Conservation (phyloP, 64 coral and sea anemone species). For the Pachyseris speciosa region DNA sequence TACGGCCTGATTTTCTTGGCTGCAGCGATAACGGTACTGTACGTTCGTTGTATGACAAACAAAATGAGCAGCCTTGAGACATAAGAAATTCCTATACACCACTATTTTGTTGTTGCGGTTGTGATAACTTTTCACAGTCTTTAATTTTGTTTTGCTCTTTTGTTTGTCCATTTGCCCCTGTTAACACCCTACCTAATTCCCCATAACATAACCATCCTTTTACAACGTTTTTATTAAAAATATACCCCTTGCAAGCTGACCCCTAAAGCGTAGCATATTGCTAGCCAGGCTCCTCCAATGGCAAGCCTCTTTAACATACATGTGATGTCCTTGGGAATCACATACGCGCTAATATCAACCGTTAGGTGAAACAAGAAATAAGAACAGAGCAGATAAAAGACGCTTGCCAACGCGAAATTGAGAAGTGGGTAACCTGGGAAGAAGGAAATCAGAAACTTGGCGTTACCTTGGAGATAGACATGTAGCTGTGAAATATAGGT, state of each 20-base stretch:
- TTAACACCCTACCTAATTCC: too few species aligned
- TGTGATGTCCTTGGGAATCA: slow-evolving; percentile 67
- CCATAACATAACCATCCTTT: background rate
- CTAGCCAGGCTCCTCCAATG: slow-evolving; percentile 45
- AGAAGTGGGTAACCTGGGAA: slow-evolving; percentile 79
- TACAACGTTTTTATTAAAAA: background rate
- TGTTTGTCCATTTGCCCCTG: too few species aligned
- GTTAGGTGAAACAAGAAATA: slow-evolving; percentile 84
- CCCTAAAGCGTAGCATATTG: slow-evolving; percentile 33
- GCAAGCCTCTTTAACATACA: slow-evolving; percentile 36
- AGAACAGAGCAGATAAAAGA: slow-evolving; percentile 80
- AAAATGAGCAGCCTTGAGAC: too few species aligned
- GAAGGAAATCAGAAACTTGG: slow-evolving; percentile 76
- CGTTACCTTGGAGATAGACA: slow-evolving; percentile 84
- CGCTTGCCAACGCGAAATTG: slow-evolving; percentile 74
- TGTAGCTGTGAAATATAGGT: slow-evolving; percentile 92
- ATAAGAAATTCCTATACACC: too few species aligned
- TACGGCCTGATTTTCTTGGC: too few species aligned
- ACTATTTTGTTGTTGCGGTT: too few species aligned
- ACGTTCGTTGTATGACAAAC: too few species aligned
- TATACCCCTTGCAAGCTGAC: background rate
- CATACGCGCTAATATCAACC: slow-evolving; percentile 67
- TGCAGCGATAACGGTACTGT: too few species aligned
- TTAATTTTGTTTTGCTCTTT: too few species aligned
- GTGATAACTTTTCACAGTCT: too few species aligned